Evolutionary conservation across 2,113 vertebrate genomes (phyloP), one percentile per base, ranked within the genome.

Genomic region (Ursus arctos): DNA sequence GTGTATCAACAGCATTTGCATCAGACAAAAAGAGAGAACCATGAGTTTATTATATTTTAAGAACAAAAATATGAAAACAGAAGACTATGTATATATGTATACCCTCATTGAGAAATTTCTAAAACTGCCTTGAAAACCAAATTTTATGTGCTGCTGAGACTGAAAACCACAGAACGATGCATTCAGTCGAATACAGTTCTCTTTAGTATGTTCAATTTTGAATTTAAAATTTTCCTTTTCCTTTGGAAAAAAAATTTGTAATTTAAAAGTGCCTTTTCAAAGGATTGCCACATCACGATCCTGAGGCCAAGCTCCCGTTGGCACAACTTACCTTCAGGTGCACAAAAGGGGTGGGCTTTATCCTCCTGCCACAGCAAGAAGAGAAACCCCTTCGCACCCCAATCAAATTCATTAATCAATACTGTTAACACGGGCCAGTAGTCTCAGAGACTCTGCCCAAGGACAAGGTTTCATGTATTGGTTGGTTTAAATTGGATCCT

Each of bases 211-310:
- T 95, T 33, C 94, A 79, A 90, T 55, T 92, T 96, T 94, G 43
- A 89, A 95, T 96, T 84, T 63, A 82, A 93, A 91, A 49, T 11
- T 95, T 97, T 97, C n/a, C 40, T 84, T 98, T 85, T 90, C 59
- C 53, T 93, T 88, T 31, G 24, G 93, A 82, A 92, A 96, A 92
- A 19, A 65, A 67, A 92, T 96, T 97, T 97, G 91, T 96, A 97
- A 97, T 97, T 98, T 93, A 92, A 93, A 98, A 98, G 98, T 98
- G 97, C 96, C 97, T 98, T 97, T 97, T 93, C 65, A 97, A 97
- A 96, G 91, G 92, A 95, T 92, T 89, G 63, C 88, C 95, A 88
- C 94, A 95, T 72, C 87, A 79, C 19, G 92, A 24, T 98, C 94
- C 93, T 91, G 59, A 93, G 95, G 89, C 86, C 91, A 87, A 80